A percentile compares a stretch with the other conserved stretches of the same genome.
phyloP scores from a whole-genome alignment of 2,888 invertebrate species.

The Cecidostiba fungosa region DNA sequence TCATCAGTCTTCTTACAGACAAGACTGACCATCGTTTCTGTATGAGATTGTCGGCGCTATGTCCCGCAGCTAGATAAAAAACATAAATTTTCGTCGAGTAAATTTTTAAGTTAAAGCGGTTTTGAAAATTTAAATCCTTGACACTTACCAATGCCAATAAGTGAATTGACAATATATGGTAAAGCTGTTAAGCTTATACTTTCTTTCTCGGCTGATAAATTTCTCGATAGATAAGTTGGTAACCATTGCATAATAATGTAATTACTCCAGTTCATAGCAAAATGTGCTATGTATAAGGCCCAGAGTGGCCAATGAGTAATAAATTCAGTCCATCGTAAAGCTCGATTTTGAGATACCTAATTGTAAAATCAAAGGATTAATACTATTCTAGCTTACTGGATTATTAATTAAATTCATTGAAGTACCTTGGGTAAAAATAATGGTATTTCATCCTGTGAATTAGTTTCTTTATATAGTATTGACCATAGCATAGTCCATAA shows the following conservation, averaged over 20 bases:
- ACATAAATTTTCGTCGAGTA: conserved; percentile 33
- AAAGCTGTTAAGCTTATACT: conserved; percentile 88
- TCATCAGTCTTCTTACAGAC: conserved; percentile 87
- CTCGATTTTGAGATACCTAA: conserved; percentile 82
- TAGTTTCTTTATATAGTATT: conserved; percentile 83
- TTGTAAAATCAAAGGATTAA: conserved; percentile 60
- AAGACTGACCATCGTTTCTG: conserved; percentile 85
- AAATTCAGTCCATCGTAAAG: conserved; percentile 85
- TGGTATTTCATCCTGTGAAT: conserved; percentile 82
- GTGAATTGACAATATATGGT: conserved; percentile 88
- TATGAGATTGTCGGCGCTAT: conserved; percentile 86
- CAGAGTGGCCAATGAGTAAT: conserved; percentile 86
- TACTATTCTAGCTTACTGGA: conserved; percentile 53
- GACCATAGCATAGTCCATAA: conserved; percentile 86
- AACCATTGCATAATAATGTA: conserved; percentile 91
- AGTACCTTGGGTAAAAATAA: conserved; percentile 83
- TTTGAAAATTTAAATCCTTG: conserved; percentile 20
- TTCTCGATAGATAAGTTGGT: conserved; percentile 86
- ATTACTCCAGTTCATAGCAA: conserved; percentile 90
- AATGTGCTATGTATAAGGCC: conserved; percentile 89
- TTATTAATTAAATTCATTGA: conserved; percentile 27
- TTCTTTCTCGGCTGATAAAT: conserved; percentile 85
- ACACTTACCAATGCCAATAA: conserved; percentile 85
- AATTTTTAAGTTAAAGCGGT: background rate
- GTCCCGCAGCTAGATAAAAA: conserved; percentile 83